phyloP scores from a whole-genome alignment of 1,140 invertebrate species.

The Lepidurus arcticus region DNA sequence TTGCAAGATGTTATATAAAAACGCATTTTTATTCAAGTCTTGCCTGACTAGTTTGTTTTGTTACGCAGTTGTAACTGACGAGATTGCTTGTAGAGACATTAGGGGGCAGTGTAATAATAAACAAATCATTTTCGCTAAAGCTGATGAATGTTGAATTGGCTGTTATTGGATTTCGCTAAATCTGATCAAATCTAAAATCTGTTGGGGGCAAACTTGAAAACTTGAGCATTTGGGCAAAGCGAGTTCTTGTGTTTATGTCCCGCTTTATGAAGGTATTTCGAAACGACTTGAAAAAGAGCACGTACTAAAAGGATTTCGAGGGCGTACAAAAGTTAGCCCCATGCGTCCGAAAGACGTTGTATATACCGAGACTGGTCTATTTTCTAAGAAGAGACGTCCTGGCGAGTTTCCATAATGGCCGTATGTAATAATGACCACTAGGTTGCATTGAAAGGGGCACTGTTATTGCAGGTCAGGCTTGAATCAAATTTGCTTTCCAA shows the following conservation, averaged over 20 bases:
- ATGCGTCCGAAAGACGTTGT: neutral
- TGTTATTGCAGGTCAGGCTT: neutral
- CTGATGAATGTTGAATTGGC: no score
- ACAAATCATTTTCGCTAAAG: no score
- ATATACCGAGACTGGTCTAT: neutral
- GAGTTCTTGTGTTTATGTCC: neutral
- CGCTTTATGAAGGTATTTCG: neutral
- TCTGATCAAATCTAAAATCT: no score
- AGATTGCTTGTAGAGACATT: no score
- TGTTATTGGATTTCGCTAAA: no score
- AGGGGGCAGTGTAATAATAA: no score
- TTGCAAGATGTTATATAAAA: no score
- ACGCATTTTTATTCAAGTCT: no score
- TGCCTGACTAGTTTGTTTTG: no score
- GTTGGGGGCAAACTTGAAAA: no score
- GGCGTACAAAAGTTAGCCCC: neutral
- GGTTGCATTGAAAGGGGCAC: neutral
- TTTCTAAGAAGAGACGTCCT: neutral
- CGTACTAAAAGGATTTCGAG: neutral
- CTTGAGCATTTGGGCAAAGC: no score
- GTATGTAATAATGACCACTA: neutral
- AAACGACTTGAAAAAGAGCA: neutral
- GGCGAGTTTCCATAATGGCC: neutral
- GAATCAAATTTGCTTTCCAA: neutral
- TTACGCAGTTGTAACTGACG: no score